A percentile compares a stretch with the other conserved stretches of the same genome.
Conservation (phyloP, 2,888 invertebrate genomes). For the Gymnocheta viridis region DNA sequence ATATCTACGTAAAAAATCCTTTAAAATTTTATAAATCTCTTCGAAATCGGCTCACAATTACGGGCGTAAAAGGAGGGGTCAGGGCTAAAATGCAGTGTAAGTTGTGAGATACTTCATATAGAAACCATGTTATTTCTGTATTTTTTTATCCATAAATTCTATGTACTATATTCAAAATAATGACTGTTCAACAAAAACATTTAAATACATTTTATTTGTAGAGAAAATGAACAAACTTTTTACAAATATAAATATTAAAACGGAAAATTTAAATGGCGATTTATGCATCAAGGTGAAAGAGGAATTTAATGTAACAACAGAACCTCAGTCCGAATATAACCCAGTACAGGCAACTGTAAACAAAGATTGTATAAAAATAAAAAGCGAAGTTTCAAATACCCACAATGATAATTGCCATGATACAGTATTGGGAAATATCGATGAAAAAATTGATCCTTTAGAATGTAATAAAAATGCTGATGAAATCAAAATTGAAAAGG, state of each 20-base stretch:
- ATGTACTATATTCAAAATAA: neutral
- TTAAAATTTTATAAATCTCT: no score
- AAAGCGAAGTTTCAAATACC: neutral
- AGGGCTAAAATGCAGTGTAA: no score
- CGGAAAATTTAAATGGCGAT: neutral
- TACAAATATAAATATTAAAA: constrained; percentile 19
- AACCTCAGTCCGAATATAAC: neutral
- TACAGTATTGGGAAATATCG: neutral
- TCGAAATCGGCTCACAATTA: no score
- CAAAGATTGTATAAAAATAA: neutral
- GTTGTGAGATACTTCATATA: neutral
- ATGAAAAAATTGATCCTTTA: neutral
- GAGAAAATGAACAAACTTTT: neutral
- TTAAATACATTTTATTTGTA: constrained; percentile 36
- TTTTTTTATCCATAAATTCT: neutral
- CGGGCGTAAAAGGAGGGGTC: no score
- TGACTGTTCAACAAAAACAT: neutral
- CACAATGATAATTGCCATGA: neutral
- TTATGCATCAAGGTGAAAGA: neutral
- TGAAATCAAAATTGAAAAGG: constrained; percentile 39
- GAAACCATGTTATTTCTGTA: constrained; percentile 10
- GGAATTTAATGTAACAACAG: neutral
- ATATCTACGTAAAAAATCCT: no score
- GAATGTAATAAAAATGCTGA: neutral
- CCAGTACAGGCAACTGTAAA: neutral